Percentiles rank a stretch among this genome's conserved stretches.
These are phyloP conservation scores for Glyphotaelius pellucidus DNA, from an alignment of 2,888 invertebrate genomes.

Conservation along the genomic window DNA sequence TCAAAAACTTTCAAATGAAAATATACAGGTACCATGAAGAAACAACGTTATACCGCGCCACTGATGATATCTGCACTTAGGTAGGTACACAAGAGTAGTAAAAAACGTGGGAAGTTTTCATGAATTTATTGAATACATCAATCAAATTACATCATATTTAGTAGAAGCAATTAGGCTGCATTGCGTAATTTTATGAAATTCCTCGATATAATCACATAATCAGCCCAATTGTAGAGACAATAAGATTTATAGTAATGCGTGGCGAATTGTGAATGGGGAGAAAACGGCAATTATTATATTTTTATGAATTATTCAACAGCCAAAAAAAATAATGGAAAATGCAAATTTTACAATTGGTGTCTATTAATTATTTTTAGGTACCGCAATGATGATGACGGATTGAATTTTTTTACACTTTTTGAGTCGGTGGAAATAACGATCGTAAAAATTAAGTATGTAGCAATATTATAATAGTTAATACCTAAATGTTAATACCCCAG, in stretches of 20 bases:
- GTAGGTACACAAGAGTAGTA: background rate
- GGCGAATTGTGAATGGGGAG: conserved; percentile 19
- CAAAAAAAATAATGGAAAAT: background rate
- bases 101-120: conserved; percentile 1
- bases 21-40: background rate
- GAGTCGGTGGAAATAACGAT: background rate
- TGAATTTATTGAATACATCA: background rate
- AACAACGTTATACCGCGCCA: background rate
- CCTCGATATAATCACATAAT: background rate
- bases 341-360: background rate
- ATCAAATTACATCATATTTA: background rate
- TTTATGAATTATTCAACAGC: background rate
- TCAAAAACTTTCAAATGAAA: background rate
- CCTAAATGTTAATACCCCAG: no score
- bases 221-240: background rate
- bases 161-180: background rate
- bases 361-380: background rate
- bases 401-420: background rate
- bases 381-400: background rate
- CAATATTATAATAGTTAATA: background rate
- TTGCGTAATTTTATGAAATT: background rate
- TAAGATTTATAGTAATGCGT: conserved; percentile 4
- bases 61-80: background rate
- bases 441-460: background rate
- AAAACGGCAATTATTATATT: background rate